These are phyloP conservation scores for Galeopsomyia nigrocyanea DNA, from an alignment of 2,888 invertebrate species.

Conservation along the genomic window DNA sequence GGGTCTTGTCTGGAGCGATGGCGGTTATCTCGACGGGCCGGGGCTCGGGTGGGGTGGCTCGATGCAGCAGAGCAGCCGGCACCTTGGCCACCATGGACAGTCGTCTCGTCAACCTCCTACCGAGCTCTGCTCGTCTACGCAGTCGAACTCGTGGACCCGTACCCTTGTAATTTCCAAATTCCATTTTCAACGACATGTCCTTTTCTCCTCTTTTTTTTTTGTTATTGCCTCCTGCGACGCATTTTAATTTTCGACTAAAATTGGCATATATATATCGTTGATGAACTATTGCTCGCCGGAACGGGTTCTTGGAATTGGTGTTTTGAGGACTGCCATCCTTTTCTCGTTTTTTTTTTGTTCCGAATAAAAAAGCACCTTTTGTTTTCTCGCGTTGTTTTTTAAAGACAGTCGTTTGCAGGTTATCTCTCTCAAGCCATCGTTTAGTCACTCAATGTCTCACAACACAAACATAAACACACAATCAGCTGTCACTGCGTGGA, in stretches of 20 bases:
- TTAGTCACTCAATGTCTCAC: no score
- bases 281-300: no score
- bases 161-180: slow-evolving; percentile 62
- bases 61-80: slow-evolving; percentile 73
- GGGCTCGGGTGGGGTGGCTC: slow-evolving; percentile 65
- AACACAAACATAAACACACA: no score
- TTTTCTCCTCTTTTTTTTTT: not conserved
- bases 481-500: no score
- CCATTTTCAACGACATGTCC: slow-evolving; percentile 58
- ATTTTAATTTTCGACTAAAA: slow-evolving; percentile 4
- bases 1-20: slow-evolving; percentile 77
- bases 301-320: not conserved
- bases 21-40: slow-evolving; percentile 75
- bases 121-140: slow-evolving; percentile 71
- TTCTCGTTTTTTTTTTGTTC: no score
- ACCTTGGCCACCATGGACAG: slow-evolving; percentile 74
- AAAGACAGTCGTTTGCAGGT: not conserved
- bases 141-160: slow-evolving; percentile 61
- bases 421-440: not conserved
- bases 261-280: no score
- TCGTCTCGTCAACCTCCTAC: slow-evolving; percentile 74
- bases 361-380: no score
- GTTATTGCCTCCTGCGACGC: not conserved
- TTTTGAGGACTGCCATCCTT: slow-evolving; percentile 1
- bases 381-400: not conserved